A percentile compares a stretch with the other conserved stretches of the same genome.
Evolutionary conservation across 2,888 invertebrate genomes (phyloP).

Genomic region (Adelphocoris suturalis): DNA sequence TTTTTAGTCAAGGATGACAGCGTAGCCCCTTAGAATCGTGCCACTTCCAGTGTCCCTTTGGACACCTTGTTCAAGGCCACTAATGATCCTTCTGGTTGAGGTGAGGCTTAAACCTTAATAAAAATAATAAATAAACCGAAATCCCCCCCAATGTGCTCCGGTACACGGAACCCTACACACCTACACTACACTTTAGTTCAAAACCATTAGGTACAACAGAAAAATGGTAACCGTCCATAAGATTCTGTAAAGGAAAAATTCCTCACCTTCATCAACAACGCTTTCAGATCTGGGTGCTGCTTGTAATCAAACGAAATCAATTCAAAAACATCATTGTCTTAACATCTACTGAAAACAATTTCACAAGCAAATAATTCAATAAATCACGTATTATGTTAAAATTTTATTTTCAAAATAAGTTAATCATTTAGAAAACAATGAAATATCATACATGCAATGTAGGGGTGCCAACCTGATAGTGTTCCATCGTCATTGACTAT

Average conservation of each 20-base stretch:
- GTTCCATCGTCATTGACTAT: constrained; percentile 68
- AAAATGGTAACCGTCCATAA: no score
- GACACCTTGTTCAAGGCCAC: no score
- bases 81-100: no score
- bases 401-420: background rate
- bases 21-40: no score
- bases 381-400: background rate
- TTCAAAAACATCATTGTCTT: background rate
- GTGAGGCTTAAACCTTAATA: no score
- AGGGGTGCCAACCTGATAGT: constrained; percentile 70
- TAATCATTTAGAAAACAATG: background rate
- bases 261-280: constrained; percentile 5
- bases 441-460: constrained; percentile 67
- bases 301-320: constrained; percentile 14
- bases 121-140: no score
- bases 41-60: no score
- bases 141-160: no score
- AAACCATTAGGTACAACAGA: no score
- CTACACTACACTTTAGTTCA: no score
- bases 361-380: background rate
- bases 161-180: no score
- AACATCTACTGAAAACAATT: background rate
- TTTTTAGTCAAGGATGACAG: no score
- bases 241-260: background rate
- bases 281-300: constrained; percentile 48